Evolutionary conservation across 2,797 vertebrate species (phyloP).

Genomic region (Lagorchestes hirsutus): DNA sequence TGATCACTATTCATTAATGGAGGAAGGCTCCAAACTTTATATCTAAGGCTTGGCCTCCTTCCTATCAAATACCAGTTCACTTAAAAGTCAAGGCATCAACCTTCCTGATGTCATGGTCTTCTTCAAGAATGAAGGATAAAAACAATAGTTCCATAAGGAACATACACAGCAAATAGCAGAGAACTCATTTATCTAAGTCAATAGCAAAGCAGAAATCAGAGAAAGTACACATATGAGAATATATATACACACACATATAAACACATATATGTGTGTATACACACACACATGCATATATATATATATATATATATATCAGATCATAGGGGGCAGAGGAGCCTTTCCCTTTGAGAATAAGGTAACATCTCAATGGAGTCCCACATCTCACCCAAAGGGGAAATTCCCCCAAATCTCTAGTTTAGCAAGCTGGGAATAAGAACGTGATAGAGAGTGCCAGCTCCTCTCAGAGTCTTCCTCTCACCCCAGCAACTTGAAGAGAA

Average conservation of each 20-base stretch:
- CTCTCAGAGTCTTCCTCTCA: neutral
- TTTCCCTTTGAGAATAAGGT: neutral
- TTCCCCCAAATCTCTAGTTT: neutral
- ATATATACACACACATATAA: neutral
- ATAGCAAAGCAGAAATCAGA: neutral
- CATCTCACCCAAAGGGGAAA: neutral
- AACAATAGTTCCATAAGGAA: neutral
- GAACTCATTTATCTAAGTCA: neutral
- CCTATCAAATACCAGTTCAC: neutral
- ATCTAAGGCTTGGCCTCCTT: neutral
- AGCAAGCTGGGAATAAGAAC: neutral
- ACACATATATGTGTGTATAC: too few relatives aligned
- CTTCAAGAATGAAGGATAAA: too few relatives aligned
- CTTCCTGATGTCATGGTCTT: too few relatives aligned
- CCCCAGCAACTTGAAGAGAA: neutral
- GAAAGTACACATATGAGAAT: neutral
- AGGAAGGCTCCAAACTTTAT: neutral
- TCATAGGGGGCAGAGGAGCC: neutral
- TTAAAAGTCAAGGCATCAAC: too few relatives aligned
- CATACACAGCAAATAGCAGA: neutral
- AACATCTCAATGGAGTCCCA: neutral
- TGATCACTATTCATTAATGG: neutral
- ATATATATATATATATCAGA: too few relatives aligned
- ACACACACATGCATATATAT: too few relatives aligned
- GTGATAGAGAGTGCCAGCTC: neutral